Percentiles rank a stretch among this genome's conserved stretches.
These are phyloP conservation scores for Daphoenositta chrysoptera DNA, from an alignment of 2,113 vertebrate genomes.

Conservation along the genomic window DNA sequence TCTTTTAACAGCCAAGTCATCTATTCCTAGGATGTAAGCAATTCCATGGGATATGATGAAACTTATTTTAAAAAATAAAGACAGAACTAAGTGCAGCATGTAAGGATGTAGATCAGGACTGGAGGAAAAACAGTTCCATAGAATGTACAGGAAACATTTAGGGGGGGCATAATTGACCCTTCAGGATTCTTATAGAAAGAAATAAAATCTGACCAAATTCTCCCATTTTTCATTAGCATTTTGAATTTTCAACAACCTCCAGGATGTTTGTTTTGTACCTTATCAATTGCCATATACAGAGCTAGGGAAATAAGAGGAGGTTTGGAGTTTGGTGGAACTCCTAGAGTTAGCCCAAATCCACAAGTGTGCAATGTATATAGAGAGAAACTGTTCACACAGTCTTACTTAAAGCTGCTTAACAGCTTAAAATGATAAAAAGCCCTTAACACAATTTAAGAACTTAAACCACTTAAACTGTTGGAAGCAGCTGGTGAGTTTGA, in stretches of 20 bases:
- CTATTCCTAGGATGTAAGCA: background rate
- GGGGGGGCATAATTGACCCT: background rate
- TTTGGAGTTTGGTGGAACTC: background rate
- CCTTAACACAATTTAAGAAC: conserved; percentile 49
- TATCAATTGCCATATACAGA: background rate
- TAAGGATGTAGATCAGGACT: background rate
- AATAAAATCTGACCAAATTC: background rate
- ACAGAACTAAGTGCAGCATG: background rate
- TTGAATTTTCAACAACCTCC: background rate
- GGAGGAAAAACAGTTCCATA: background rate
- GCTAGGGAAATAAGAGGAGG: background rate
- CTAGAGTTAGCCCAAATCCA: background rate
- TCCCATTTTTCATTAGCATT: background rate
- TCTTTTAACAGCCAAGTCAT: background rate
- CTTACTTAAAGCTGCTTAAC: conserved; percentile 54
- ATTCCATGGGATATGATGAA: background rate
- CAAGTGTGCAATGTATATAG: background rate
- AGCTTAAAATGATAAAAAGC: conserved; percentile 56
- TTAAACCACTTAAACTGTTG: conserved; percentile 53
- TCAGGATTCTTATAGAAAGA: background rate
- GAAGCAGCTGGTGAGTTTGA: background rate
- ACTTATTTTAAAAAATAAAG: background rate
- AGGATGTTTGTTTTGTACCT: background rate
- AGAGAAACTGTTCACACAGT: background rate
- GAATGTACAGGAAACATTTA: background rate